Base-by-base conservation (phyloP, 2,113 vertebrate genomes). In the Steatornis caripensis region DNA sequence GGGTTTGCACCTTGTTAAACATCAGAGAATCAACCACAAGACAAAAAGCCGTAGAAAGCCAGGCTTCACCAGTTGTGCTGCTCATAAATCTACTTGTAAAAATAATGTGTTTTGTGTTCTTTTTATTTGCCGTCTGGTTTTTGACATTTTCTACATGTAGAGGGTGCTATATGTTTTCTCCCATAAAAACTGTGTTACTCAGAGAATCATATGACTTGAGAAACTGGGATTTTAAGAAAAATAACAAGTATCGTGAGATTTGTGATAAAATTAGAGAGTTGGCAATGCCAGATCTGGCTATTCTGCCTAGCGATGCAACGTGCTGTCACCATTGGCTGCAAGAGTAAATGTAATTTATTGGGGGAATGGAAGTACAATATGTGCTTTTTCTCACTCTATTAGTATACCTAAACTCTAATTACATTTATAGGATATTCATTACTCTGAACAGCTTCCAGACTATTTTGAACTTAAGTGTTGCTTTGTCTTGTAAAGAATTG, bases 21-120 rank as follows among this genome's bases (percentile, higher is more conserved):
- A 37, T 89, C 64, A 95, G 89, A 94, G 46, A 61, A 57, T 89
- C n/a, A 61, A 37, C 58, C 77, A 61, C 24, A 77, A 81, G 80
- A 62, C 55, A 62, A 53, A 91, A 96, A 91, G n/a, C 41, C 22
- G 21, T 16, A 49, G 80, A 77, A 86, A 89, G 37, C 46, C 45
- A 84, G 81, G 36, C 53, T 93, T 86, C 54, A 60, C 34, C 16
- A 49, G 71, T 89, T 66, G 37, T 66, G 68, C 71, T 74, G 27
- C 91, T 93, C 64, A 11, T 89, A 96, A 95, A 78, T 36, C 27
- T 74, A 16, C 68, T 91, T 84, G 84, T 94, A 94, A 95, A 92
- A 92, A 70, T 12, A 69, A 53, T 37, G 32, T 83, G 57, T 27
- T 83, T 86, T 93, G 61, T 0, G 0, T 62, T 87, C 46, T 92